Evolutionary conservation across 2,113 vertebrate genomes (phyloP).

Genomic region (Willisornis vidua): DNA sequence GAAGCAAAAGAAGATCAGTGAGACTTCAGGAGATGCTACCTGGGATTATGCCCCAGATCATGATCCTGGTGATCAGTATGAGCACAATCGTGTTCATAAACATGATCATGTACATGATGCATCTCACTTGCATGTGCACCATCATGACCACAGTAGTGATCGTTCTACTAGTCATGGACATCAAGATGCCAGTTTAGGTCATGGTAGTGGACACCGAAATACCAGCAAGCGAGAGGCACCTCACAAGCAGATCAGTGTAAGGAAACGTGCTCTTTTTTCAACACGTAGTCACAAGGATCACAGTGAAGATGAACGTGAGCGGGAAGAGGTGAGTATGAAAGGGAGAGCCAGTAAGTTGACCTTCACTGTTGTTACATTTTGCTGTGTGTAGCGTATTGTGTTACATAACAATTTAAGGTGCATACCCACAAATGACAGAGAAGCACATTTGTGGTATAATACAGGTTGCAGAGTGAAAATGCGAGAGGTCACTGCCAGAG

Average conservation of each 20-base stretch:
- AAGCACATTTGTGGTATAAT: fast-evolving
- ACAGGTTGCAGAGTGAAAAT: not conserved
- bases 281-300: conserved; percentile 50
- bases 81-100: conserved; percentile 75
- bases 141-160: conserved; percentile 35
- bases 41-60: conserved; percentile 54
- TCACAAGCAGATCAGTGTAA: conserved; percentile 60
- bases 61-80: conserved; percentile 64
- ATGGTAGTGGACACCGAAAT: conserved; percentile 59
- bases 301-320: conserved; percentile 47
- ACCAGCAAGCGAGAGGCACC: conserved; percentile 74
- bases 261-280: conserved; percentile 59
- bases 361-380: not conserved
- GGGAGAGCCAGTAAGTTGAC: not conserved
- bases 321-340: conserved; percentile 68
- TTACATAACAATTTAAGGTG: fast-evolving
- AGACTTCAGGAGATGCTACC: conserved; percentile 58
- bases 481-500: not conserved
- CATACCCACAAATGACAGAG: not conserved
- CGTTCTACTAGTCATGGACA: conserved; percentile 52
- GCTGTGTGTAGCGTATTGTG: not conserved
- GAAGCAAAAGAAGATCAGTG: conserved; percentile 72
- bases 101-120: conserved; percentile 42
- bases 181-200: conserved; percentile 45
- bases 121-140: conserved; percentile 20